These are phyloP conservation scores for Naja naja DNA, from an alignment of 2,113 vertebrate genomes.

Conservation along the genomic window DNA sequence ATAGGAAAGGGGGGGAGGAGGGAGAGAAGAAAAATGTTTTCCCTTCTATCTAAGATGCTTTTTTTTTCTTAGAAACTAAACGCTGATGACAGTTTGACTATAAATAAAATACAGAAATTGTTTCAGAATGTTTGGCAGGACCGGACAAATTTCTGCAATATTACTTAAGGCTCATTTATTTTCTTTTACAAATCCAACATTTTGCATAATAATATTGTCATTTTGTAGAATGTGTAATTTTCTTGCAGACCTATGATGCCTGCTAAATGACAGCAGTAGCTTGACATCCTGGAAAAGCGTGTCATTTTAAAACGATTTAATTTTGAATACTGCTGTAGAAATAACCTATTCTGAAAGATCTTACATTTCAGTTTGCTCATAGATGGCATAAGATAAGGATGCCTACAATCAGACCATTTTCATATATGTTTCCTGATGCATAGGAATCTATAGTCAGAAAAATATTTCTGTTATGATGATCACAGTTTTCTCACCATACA, in stretches of 20 bases:
- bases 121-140: background rate
- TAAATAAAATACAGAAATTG: slow-evolving; percentile 29
- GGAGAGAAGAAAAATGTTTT: background rate
- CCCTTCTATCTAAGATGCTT: background rate
- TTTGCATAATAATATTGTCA: slow-evolving; percentile 17
- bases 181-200: slow-evolving; percentile 21
- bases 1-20: too few relatives aligned
- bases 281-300: slow-evolving; percentile 29
- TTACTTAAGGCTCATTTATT: background rate
- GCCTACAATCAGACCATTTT: background rate
- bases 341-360: background rate
- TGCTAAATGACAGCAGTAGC: slow-evolving; percentile 30
- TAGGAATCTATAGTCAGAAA: background rate
- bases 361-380: background rate
- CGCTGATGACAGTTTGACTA: slow-evolving; percentile 29
- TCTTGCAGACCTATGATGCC: slow-evolving; percentile 14
- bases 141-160: background rate
- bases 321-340: background rate
- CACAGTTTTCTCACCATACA: background rate
- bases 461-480: background rate
- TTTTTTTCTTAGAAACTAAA: background rate
- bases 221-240: slow-evolving; percentile 26
- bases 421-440: background rate
- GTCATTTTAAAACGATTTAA: slow-evolving; percentile 5
- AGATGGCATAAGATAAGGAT: background rate